Conservation (phyloP, 2,888 invertebrate genomes). For the Odontocolon sp. region DNA sequence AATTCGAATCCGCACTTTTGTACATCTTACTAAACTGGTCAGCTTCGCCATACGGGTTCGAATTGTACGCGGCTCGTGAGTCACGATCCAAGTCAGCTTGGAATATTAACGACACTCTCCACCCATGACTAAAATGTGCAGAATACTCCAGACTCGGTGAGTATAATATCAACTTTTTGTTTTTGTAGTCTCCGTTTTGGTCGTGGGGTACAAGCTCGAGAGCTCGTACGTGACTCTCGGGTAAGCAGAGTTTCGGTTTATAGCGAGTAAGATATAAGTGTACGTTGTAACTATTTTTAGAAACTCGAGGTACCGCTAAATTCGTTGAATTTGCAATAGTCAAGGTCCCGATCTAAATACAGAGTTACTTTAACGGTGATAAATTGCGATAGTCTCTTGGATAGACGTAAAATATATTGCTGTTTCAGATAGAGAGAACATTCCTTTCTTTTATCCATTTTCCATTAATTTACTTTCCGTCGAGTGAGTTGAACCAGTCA, state of each 20-base stretch:
- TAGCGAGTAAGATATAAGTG: not conserved
- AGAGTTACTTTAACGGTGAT: too few species aligned
- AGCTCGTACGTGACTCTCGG: slow-evolving; percentile 35
- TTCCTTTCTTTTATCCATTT: slow-evolving; percentile 36
- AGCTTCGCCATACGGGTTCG: too few species aligned
- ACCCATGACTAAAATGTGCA: slow-evolving; percentile 50
- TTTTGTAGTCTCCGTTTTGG: slow-evolving; percentile 29
- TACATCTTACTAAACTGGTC: too few species aligned
- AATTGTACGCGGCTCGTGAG: slow-evolving; percentile 50
- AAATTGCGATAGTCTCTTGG: too few species aligned
- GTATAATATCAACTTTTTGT: slow-evolving; percentile 46
- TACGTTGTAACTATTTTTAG: not conserved
- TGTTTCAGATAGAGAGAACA: not conserved
- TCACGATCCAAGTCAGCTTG: slow-evolving; percentile 54
- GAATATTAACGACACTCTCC: slow-evolving; percentile 57
- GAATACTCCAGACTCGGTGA: slow-evolving; percentile 30
- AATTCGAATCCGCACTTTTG: too few species aligned
- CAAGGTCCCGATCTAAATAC: slow-evolving; percentile 1
- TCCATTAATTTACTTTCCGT: slow-evolving; percentile 27
- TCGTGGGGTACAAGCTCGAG: not conserved
- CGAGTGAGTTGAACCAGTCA: slow-evolving; percentile 1
- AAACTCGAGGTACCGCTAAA: not conserved
- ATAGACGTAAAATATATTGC: not conserved
- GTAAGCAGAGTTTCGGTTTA: not conserved
- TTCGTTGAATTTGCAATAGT: not conserved